These are phyloP conservation scores for Pycnonotus jocosus DNA, from an alignment of 2,113 vertebrate species.

Conservation along the genomic window DNA sequence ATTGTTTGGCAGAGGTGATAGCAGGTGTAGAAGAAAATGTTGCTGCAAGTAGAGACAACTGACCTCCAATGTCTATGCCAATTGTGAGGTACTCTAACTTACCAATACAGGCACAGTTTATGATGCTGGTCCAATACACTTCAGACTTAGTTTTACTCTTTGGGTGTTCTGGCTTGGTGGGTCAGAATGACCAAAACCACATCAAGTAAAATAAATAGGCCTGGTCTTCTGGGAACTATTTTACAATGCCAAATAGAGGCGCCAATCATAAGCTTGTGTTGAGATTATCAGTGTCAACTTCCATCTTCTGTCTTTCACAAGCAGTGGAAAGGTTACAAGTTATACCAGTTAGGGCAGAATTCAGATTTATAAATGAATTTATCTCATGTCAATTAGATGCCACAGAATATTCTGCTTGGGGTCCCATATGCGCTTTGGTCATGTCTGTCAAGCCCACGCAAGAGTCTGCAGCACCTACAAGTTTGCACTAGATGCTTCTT, in stretches of 20 bases:
- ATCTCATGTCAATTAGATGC: background rate
- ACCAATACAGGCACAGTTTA: background rate
- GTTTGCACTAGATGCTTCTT: background rate
- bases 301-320: background rate
- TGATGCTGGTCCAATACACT: background rate
- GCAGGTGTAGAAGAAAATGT: background rate
- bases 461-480: background rate
- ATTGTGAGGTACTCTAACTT: background rate
- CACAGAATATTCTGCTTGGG: background rate
- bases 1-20: background rate
- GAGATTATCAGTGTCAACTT: background rate
- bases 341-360: background rate
- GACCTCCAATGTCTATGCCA: background rate
- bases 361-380: background rate
- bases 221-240: rapidly evolving
- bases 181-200: background rate
- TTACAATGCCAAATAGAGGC: background rate
- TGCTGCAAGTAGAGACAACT: background rate
- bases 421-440: background rate
- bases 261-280: background rate
- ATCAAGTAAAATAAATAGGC: background rate
- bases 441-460: background rate
- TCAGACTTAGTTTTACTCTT: background rate
- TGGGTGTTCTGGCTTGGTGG: background rate
- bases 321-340: background rate